phyloP scores from a whole-genome alignment of 2,113 vertebrate genomes.

The Hassar affinis region DNA sequence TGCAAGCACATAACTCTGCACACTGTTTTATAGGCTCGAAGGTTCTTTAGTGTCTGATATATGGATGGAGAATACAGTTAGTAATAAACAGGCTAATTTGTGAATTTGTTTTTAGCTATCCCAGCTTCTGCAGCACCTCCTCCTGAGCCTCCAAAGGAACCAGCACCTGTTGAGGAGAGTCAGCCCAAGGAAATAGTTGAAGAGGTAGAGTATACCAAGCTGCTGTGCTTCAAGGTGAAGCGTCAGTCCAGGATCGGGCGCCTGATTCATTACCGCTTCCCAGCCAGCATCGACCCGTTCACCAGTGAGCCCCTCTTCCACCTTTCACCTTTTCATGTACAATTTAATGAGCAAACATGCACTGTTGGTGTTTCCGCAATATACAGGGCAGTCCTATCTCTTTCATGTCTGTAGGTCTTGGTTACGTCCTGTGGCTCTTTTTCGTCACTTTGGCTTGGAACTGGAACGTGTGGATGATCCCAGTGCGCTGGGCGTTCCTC shows the following conservation, averaged over 20 bases:
- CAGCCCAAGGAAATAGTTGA: background rate
- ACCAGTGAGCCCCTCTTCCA: slow-evolving; percentile 79
- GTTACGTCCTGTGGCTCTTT: slow-evolving; percentile 94
- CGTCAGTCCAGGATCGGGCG: slow-evolving; percentile 65
- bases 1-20: background rate
- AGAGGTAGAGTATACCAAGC: slow-evolving; percentile 68
- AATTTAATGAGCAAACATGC: background rate
- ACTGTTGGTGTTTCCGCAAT: background rate
- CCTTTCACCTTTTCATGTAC: background rate
- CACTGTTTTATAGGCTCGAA: background rate
- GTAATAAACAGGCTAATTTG: background rate
- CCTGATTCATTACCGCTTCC: slow-evolving; percentile 75
- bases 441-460: slow-evolving; percentile 93
- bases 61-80: background rate
- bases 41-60: background rate
- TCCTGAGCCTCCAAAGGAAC: slow-evolving; percentile 28
- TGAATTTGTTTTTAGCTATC: background rate
- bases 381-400: background rate
- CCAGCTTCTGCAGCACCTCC: slow-evolving; percentile 71
- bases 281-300: slow-evolving; percentile 91
- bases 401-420: slow-evolving; percentile 72
- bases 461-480: slow-evolving; percentile 97
- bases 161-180: slow-evolving; percentile 26
- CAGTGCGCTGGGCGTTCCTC: slow-evolving; percentile 86
- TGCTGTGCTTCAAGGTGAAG: slow-evolving; percentile 81